A percentile compares a stretch with the other conserved stretches of the same genome.
These are phyloP conservation scores for Centropus bengalensis DNA, from an alignment of 2,113 vertebrate genomes.

Conservation along the genomic window DNA sequence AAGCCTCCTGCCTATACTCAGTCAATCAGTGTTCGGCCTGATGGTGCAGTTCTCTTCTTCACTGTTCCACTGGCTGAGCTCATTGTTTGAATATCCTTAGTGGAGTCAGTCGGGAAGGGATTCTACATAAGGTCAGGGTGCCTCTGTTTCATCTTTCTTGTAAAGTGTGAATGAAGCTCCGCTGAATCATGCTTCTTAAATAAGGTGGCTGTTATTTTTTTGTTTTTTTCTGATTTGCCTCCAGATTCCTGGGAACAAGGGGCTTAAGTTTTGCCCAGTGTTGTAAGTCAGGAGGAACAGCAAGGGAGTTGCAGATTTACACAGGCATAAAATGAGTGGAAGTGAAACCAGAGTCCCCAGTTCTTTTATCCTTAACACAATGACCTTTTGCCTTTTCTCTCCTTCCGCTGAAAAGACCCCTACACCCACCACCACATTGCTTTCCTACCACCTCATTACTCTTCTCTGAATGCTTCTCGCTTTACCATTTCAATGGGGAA, in stretches of 20 bases:
- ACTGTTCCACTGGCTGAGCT: constrained; percentile 12
- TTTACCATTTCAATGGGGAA: constrained; percentile 46
- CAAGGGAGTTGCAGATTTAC: not conserved
- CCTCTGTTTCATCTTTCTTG: constrained; percentile 12
- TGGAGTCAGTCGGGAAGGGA: not conserved
- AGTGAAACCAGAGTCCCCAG: constrained; percentile 37
- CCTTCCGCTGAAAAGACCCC: constrained; percentile 30
- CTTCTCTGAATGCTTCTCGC: constrained; percentile 43
- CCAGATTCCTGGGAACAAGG: constrained; percentile 39
- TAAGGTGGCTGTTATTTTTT: not conserved
- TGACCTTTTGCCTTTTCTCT: constrained; percentile 45
- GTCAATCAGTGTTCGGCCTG: not conserved
- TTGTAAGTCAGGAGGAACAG: not conserved
- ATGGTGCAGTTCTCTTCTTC: not conserved
- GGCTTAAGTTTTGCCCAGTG: constrained; percentile 36
- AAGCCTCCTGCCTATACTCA: not conserved
- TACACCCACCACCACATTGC: constrained; percentile 44
- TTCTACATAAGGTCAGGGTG: not conserved
- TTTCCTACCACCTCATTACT: constrained; percentile 65
- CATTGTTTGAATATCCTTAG: not conserved
- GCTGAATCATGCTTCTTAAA: not conserved
- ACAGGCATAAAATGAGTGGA: constrained; percentile 37
- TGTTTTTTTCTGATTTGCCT: not conserved
- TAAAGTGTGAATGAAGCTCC: constrained; percentile 34
- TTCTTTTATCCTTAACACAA: constrained; percentile 33